Base-by-base conservation (phyloP, 2,888 invertebrate genomes). In the Spilarctia lutea region DNA sequence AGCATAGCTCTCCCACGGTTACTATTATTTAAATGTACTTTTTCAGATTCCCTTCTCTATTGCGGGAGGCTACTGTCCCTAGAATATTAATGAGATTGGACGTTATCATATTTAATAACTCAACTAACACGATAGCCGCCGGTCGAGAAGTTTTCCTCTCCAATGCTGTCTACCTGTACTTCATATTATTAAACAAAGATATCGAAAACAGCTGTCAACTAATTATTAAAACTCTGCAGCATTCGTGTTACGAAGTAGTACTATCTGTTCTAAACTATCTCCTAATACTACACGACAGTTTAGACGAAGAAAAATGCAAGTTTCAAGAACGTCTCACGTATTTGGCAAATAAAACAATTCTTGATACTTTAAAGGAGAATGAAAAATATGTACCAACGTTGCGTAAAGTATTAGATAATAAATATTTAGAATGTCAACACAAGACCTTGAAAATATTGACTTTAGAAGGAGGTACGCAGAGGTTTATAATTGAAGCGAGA, bases 361-460 rank as follows among this genome's bases (percentile, higher is more conserved):
- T 90, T 10, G n/a, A 73, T 2, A 33, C 72, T n/a, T 75, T 92
- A 8, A 81, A 76, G 63, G 74, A 72, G 13, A 78, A 86, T 42
- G 20, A 79, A 0, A 72, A 82, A 3, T 92, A 91, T 68, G 80
- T 88, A n/a, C 68, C 81, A 30, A 68, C 79, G 2, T 78, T 94
- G 10, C 89, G 89, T 74, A 52, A 84, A 7, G 75, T 91, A 11
- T 74, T 93, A 0, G 86, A 88, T 52, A 81, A 76, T 16, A 83
- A 85, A 69, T 93, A 93, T 79, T 80, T 90, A 18, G 93, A 94
- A 79, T 94, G 94, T 75, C 87, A 85, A 56, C 91, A 92, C 73
- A 95, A 94, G 82, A 85, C 90, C 35, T 81, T 95, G 2, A 89
- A 87, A 84, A 76, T 95, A 4, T 76, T 95, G 0, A 85, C 89